These are phyloP conservation scores for Verasper variegatus DNA, from an alignment of 2,113 vertebrate genomes.

Conservation along the genomic window DNA sequence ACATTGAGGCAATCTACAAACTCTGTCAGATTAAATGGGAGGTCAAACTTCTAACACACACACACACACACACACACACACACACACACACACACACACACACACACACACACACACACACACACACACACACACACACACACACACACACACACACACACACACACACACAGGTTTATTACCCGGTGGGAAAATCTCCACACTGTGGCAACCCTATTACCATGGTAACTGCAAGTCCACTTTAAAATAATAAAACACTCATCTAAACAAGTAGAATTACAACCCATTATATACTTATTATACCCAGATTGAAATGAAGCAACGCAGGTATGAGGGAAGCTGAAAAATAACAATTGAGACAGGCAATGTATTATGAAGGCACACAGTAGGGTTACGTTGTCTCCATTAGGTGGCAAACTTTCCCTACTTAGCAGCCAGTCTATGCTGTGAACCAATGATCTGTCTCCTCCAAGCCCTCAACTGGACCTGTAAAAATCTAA, in stretches of 20 bases:
- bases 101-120: too few relatives aligned
- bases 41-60: too few relatives aligned
- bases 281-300: background rate
- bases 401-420: constrained; percentile 78
- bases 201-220: background rate
- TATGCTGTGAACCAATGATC: background rate
- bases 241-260: background rate
- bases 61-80: too few relatives aligned
- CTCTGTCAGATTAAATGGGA: too few relatives aligned
- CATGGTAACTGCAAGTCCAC: background rate
- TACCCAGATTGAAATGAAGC: background rate
- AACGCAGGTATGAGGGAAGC: background rate
- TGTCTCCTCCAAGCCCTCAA: constrained; percentile 17
- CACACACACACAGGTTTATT: too few relatives aligned
- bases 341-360: background rate
- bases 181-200: background rate
- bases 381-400: constrained; percentile 26
- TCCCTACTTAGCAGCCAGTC: constrained; percentile 41
- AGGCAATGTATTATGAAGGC: background rate
- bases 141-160: too few relatives aligned
- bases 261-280: background rate
- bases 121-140: too few relatives aligned
- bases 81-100: too few relatives aligned
- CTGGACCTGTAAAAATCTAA: background rate
- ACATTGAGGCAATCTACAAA: background rate